Percentiles rank a stretch among this genome's conserved stretches.
These are phyloP conservation scores for Alauda arvensis DNA, from an alignment of 2,797 vertebrate species.

Conservation along the genomic window DNA sequence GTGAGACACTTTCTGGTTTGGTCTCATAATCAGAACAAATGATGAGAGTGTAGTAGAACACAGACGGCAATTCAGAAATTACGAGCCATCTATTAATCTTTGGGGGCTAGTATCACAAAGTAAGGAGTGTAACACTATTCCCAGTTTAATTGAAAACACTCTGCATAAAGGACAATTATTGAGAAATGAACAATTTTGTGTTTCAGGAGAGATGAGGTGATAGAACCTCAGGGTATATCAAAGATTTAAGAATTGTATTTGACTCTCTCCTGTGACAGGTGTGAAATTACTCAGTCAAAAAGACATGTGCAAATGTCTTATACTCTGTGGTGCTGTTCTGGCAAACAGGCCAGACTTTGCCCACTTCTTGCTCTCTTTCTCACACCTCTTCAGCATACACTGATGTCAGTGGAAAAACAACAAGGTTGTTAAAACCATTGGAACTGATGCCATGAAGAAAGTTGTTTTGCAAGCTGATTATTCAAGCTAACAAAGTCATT, in stretches of 20 bases:
- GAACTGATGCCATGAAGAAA: background rate
- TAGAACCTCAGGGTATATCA: slow-evolving; percentile 35
- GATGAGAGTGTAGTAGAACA: slow-evolving; percentile 13
- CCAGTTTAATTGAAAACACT: slow-evolving; percentile 68
- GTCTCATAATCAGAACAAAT: slow-evolving; percentile 50
- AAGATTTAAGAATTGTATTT: slow-evolving; percentile 35
- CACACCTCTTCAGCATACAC: background rate
- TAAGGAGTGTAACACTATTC: slow-evolving; percentile 65
- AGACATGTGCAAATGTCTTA: background rate
- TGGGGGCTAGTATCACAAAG: slow-evolving; percentile 67
- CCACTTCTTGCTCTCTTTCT: background rate
- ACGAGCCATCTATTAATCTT: slow-evolving; percentile 68
- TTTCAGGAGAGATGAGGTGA: slow-evolving; percentile 63
- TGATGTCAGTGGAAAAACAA: slow-evolving; percentile 1
- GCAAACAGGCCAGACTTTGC: background rate
- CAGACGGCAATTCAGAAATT: slow-evolving; percentile 52
- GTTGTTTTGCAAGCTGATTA: background rate
- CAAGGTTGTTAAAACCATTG: background rate
- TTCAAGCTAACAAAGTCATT: background rate
- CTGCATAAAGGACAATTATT: slow-evolving; percentile 64
- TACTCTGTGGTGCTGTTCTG: background rate
- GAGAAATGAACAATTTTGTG: slow-evolving; percentile 68
- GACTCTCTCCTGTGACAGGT: slow-evolving; percentile 33
- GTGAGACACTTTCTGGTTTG: slow-evolving; percentile 18
- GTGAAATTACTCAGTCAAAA: slow-evolving; percentile 1